A percentile compares a stretch with the other conserved stretches of the same genome.
Conservation (phyloP, 1,140 invertebrate genomes). For the Temnothorax longispinosus region DNA sequence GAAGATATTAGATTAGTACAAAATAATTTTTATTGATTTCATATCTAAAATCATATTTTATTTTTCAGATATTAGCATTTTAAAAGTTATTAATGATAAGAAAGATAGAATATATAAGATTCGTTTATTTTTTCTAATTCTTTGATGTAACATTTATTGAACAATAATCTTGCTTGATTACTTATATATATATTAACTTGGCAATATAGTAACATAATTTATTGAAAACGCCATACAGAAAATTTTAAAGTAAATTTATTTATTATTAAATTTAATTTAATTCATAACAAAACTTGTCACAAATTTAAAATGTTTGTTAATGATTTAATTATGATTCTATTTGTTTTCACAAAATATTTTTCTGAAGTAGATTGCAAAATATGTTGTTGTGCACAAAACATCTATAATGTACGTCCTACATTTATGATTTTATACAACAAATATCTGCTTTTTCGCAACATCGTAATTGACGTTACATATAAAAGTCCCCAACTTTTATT, state of each 20-base stretch:
- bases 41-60: background rate
- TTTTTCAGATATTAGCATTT: background rate
- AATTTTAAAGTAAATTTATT: background rate
- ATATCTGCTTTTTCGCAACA: background rate
- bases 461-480: background rate
- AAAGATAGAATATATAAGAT: background rate
- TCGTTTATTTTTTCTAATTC: background rate
- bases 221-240: background rate
- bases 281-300: background rate
- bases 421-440: constrained; percentile 12
- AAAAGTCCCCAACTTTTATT: background rate
- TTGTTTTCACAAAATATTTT: background rate
- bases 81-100: background rate
- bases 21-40: background rate
- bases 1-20: background rate
- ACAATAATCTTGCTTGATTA: background rate
- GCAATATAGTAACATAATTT: background rate
- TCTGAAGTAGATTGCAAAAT: background rate
- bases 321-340: background rate
- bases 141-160: background rate
- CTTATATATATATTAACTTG: background rate
- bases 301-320: background rate
- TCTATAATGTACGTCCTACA: background rate
- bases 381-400: background rate
- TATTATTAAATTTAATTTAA: background rate